Base-by-base conservation (phyloP, 2,888 invertebrate species). In the Amphipyra tragopoginis region DNA sequence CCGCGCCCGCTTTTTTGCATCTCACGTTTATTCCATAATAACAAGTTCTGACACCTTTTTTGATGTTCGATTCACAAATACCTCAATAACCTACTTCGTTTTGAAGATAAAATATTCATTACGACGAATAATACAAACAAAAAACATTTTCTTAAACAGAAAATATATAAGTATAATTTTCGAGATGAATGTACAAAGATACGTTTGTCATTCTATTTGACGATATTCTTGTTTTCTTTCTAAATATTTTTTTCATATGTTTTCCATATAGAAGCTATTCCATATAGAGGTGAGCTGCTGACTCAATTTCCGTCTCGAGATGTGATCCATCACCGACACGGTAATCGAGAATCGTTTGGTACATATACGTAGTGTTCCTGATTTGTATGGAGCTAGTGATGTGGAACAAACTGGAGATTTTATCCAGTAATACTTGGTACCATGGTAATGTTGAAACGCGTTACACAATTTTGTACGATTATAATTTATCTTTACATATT, bases 231-330 rank as follows among this genome's bases (percentile, higher is more conserved):
- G 26, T 36, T 45, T 42, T 11, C 43, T 60, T 57, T 43, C 29
- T 42, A 40, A 45, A 51, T 52, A 66, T 55, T 72, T 60, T 67
- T 66, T 53, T 36, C 44, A 47, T 15, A 40, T 67, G 36, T 67
- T 53, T 74, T 56, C 42, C 50, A 42, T 61, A 47, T 53, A 47
- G 26, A 26, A 42, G 38, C 68, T 59, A n/a, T 70, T 55, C 39
- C 58, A 69, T 71, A 76, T 68, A 63, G 67, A 81, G 83, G 82
- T 78, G 73, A 72, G 69, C 63, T 78, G 78, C 77, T 71, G 62
- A 87, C 82, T 85, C 86, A 86, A 87, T 87, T 85, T 88, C 87
- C 86, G 77, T 76, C 72, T 77, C 72, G 74, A 80, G 74, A 85
- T 81, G 80, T 83, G 86, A 88, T 88, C 87, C 83, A 88, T 88